Percentiles rank a stretch among this genome's conserved stretches.
Conservation (phyloP, 2,888 invertebrate species). For the Marasmarcha lunaedactyla region DNA sequence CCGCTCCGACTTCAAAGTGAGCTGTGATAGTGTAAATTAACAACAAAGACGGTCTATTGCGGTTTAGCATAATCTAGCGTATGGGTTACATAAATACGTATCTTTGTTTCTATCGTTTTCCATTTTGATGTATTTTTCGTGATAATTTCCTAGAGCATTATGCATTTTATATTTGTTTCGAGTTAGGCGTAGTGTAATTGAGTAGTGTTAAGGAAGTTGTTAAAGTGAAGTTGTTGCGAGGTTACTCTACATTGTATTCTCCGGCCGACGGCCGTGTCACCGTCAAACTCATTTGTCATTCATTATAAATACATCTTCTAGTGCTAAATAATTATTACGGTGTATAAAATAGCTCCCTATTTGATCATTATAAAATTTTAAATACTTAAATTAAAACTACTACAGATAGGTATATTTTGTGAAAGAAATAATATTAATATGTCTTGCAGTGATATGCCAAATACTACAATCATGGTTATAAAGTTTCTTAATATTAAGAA, state of each 20-base stretch:
- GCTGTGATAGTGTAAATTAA: conserved; percentile 63
- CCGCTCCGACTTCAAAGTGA: conserved; percentile 42
- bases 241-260: conserved; percentile 21
- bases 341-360: too few species aligned
- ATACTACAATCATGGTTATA: conserved; percentile 59
- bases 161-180: conserved; percentile 59
- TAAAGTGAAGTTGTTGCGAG: conserved; percentile 40
- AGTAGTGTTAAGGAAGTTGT: conserved; percentile 44
- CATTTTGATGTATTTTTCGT: conserved; percentile 65
- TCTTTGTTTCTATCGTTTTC: conserved; percentile 54
- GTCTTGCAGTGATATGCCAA: conserved; percentile 68
- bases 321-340: too few species aligned
- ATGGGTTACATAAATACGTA: conserved; percentile 29
- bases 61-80: conserved; percentile 26
- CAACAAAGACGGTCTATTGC: conserved; percentile 34
- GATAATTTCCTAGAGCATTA: conserved; percentile 46
- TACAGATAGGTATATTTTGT: conserved; percentile 32
- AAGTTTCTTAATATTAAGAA: conserved; percentile 63
- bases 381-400: too few species aligned
- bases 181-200: conserved; percentile 32
- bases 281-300: too few species aligned
- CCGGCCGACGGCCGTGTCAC: conserved; percentile 15
- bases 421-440: conserved; percentile 19
- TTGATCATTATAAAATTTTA: too few species aligned
- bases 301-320: too few species aligned